Percentiles rank a stretch among this genome's conserved stretches.
Evolutionary conservation across 2,888 invertebrate species (phyloP).

Genomic region (Coecobrya sp.): DNA sequence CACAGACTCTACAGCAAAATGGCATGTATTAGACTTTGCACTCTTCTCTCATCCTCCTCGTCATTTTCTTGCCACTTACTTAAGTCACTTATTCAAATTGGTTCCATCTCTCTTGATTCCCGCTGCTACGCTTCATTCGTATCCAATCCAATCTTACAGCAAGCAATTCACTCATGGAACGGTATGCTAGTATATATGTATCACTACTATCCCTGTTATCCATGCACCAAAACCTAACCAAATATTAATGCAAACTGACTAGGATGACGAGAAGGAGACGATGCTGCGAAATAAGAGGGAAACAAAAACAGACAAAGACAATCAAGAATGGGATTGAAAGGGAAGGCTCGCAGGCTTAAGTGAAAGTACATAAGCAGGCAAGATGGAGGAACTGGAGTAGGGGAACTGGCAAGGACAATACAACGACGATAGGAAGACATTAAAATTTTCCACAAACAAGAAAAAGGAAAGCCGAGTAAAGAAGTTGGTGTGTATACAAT

Average conservation of each 20-base stretch:
- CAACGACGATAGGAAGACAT: slow-evolving; percentile 11
- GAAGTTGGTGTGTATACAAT: not conserved
- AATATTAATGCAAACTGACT: slow-evolving; percentile 36
- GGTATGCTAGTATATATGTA: too few species aligned
- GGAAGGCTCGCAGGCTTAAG: slow-evolving; percentile 4
- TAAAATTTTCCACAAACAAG: slow-evolving; percentile 20
- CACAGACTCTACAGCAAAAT: slow-evolving; percentile 21
- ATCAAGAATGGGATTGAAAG: slow-evolving; percentile 28
- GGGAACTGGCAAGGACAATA: slow-evolving; percentile 20
- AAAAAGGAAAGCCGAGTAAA: not conserved
- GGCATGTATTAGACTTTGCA: slow-evolving; percentile 50
- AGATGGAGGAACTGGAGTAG: not conserved
- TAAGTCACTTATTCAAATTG: slow-evolving; percentile 68
- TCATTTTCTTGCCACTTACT: slow-evolving; percentile 42
- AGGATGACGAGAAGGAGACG: not conserved
- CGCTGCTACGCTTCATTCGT: slow-evolving; percentile 4
- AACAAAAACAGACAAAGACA: slow-evolving; percentile 41
- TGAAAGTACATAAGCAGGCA: not conserved
- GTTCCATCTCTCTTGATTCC: slow-evolving; percentile 29
- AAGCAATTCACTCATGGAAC: not conserved
- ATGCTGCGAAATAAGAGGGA: slow-evolving; percentile 10
- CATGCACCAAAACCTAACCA: slow-evolving; percentile 24
- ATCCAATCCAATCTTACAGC: slow-evolving; percentile 47
- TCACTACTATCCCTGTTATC: not conserved
- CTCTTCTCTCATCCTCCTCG: slow-evolving; percentile 20